Conservation (phyloP, 92 coral and sea anemone genomes). For the Zoanthus solanderi region DNA sequence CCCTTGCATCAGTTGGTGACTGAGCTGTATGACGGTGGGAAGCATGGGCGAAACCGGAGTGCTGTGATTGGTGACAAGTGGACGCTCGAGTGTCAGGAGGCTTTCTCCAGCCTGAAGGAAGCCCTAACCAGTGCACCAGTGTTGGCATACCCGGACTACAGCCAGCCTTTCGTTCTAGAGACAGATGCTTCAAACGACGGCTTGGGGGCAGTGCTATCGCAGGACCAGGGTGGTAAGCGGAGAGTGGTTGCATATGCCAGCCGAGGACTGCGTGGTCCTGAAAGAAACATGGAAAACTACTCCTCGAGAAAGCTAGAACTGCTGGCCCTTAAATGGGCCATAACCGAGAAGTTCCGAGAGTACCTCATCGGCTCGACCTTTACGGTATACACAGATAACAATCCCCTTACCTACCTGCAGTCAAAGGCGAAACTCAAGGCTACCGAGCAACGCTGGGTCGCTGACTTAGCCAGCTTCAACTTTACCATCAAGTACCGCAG, state of each 20-base stretch:
- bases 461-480: slow-evolving; percentile 52
- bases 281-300: slow-evolving; percentile 1
- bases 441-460: slow-evolving; percentile 58
- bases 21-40: neutral
- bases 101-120: neutral
- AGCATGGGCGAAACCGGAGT: neutral
- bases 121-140: slow-evolving; percentile 5
- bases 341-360: slow-evolving; percentile 46
- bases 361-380: slow-evolving; percentile 49
- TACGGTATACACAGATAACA: slow-evolving; percentile 48
- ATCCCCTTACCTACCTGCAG: slow-evolving; percentile 56
- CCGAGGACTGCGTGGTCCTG: neutral
- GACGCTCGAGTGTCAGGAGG: neutral
- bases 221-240: neutral
- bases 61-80: neutral
- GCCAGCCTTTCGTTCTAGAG: neutral
- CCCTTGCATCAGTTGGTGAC: neutral
- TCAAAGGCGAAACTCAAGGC: slow-evolving; percentile 56
- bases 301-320: slow-evolving; percentile 42
- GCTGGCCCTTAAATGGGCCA: slow-evolving; percentile 55
- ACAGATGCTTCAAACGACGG: neutral
- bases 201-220: neutral
- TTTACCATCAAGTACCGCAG: slow-evolving; percentile 52
- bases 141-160: neutral
- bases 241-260: neutral